A percentile compares a stretch with the other conserved stretches of the same genome.
Evolutionary conservation across 2,113 vertebrate genomes (phyloP).

Genomic region (Enhydra lutris): DNA sequence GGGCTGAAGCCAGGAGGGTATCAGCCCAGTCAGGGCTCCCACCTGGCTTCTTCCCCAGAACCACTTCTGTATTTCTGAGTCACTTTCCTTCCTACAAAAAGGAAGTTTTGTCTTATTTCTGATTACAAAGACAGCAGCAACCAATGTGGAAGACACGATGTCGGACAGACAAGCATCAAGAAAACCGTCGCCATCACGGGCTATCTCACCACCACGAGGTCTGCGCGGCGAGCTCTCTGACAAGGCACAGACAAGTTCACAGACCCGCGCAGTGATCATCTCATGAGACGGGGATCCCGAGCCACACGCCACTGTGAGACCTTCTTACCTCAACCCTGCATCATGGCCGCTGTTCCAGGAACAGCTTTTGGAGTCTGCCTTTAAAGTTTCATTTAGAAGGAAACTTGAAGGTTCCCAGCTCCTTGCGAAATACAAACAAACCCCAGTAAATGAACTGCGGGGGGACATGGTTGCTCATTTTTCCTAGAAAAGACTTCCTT

Average conservation of each 20-base stretch:
- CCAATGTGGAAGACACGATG: not conserved
- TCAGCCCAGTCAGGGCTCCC: not conserved
- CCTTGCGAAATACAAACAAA: not conserved
- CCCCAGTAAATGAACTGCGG: not conserved
- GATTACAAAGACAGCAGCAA: not conserved
- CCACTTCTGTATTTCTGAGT: not conserved
- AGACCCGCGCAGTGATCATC: fast-evolving
- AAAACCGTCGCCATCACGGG: not conserved
- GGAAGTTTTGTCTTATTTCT: not conserved
- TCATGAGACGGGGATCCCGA: fast-evolving
- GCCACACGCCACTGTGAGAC: fast-evolving
- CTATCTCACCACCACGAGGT: not conserved
- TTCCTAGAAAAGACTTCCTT: not conserved
- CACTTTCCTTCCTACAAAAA: not conserved
- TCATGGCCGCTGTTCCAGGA: not conserved
- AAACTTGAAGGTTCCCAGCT: not conserved
- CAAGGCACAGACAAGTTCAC: too few relatives aligned
- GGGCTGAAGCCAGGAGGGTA: fast-evolving
- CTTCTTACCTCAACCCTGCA: not conserved
- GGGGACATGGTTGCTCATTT: fast-evolving
- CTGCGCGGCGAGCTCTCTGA: not conserved
- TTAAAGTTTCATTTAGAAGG: not conserved
- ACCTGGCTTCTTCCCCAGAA: not conserved
- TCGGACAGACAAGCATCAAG: not conserved
- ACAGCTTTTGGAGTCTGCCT: not conserved